Base-by-base conservation (phyloP, 1,140 invertebrate genomes). In the Euglossa dilemma region DNA sequence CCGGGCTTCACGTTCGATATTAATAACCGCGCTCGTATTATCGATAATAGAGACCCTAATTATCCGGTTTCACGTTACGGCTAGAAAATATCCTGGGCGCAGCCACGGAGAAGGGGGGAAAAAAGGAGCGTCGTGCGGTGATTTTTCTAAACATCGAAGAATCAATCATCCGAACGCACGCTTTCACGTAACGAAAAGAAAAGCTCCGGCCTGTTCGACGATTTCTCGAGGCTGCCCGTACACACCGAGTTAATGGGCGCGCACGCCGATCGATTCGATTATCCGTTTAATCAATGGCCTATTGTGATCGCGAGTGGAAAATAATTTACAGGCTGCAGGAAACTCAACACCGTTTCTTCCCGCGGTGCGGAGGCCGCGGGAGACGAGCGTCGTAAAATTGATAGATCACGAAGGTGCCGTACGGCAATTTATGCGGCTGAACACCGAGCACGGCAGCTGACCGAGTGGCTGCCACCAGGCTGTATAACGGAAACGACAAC, bases 401-500 rank as follows among this genome's bases (percentile, higher is more conserved):
- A 88, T 77, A 80, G 79, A 85, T 88, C 66, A 75, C 74, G 64
- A 78, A 63, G 54, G 28, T 72, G 45, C 71, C 36, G 16, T 64
- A 18, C 5, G 54, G 25, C 77, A 69, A 84, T 84, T 76, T 73
- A 80, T 57, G 77, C 43, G 36, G 59, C 79, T 66, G 71, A 36
- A 52, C 70, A 52, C 36, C 50, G 54, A 61, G 16, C 20, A 45
- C 25, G 20, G 56, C 81, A 64, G 86, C 73, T 86, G 66, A 87
- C 82, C 61, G 73, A 79, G 67, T 66, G 78, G 78, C 67, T 72
- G 43, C 54, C 61, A 14, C 43, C 23, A 75, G 73, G 52, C 54
- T 57, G 54, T 74, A 63, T 71, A 85, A 84, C 86, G 87, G 85
- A 87, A 88, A 63, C 52, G 47, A 71, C 52, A 23, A 9, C 36